Evolutionary conservation across 2,888 invertebrate species (phyloP).

Genomic region (Heliconius aoede): DNA sequence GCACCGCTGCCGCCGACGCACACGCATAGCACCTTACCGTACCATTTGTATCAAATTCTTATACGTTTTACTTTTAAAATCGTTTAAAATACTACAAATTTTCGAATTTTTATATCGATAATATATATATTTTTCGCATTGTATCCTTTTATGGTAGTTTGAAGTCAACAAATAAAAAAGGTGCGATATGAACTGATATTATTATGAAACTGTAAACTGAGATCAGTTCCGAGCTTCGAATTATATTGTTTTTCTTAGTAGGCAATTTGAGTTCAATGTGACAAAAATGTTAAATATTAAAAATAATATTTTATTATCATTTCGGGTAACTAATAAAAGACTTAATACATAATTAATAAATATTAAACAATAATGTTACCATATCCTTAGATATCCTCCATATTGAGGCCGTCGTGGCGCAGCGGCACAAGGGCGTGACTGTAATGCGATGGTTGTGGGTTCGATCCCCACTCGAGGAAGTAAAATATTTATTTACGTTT

Average conservation of each 20-base stretch:
- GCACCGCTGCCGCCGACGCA: conserved; percentile 59
- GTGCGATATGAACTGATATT: background rate
- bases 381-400: too few species aligned
- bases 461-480: too few species aligned
- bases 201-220: background rate
- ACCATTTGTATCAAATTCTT: conserved; percentile 43
- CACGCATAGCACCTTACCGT: conserved; percentile 54
- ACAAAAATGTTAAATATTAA: background rate
- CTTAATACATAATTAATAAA: background rate
- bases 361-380: too few species aligned
- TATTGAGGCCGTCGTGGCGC: too few species aligned
- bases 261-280: background rate
- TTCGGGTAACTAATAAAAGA: background rate
- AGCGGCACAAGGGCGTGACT: too few species aligned
- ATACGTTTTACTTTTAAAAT: conserved; percentile 2
- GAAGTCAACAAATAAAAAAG: background rate
- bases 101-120: background rate
- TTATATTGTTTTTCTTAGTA: background rate
- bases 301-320: background rate
- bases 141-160: conserved; percentile 3
- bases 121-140: background rate
- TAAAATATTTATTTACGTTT: too few species aligned
- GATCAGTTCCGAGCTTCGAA: background rate
- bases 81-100: background rate
- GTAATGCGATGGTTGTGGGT: too few species aligned